Conservation (phyloP, 2,113 vertebrate species). For the Spheniscus mendiculus region DNA sequence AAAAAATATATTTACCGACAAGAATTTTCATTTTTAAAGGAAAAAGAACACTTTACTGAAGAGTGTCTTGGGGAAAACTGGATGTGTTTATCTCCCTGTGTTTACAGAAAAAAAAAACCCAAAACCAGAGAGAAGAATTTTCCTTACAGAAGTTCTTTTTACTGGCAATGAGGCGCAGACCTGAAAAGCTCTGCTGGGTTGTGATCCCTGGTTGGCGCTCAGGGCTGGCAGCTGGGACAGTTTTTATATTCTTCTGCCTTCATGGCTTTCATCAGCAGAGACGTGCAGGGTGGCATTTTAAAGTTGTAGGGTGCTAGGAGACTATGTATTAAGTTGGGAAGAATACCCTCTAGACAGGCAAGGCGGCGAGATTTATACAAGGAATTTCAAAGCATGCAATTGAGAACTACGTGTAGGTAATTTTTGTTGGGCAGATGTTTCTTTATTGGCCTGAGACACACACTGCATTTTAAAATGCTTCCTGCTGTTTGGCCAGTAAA, state of each 20-base stretch:
- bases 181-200: neutral
- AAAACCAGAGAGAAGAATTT: neutral
- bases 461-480: neutral
- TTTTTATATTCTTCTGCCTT: neutral
- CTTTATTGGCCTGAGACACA: neutral
- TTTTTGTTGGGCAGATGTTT: neutral
- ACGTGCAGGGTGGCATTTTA: neutral
- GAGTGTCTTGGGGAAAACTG: neutral
- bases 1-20: neutral
- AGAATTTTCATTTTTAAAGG: neutral
- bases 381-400: neutral
- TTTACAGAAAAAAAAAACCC: neutral
- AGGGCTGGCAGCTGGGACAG: neutral
- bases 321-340: neutral
- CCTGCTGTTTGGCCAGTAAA: neutral
- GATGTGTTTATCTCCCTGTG: neutral
- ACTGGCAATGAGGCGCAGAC: neutral
- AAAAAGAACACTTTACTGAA: neutral
- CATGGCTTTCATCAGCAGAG: neutral
- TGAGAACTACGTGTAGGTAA: neutral
- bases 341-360: neutral
- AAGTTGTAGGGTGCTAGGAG: neutral
- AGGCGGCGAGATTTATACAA: neutral
- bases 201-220: neutral
- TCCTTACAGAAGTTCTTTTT: neutral